Evolutionary conservation across 2,888 invertebrate genomes (phyloP).

Genomic region (Melieria omissa): DNA sequence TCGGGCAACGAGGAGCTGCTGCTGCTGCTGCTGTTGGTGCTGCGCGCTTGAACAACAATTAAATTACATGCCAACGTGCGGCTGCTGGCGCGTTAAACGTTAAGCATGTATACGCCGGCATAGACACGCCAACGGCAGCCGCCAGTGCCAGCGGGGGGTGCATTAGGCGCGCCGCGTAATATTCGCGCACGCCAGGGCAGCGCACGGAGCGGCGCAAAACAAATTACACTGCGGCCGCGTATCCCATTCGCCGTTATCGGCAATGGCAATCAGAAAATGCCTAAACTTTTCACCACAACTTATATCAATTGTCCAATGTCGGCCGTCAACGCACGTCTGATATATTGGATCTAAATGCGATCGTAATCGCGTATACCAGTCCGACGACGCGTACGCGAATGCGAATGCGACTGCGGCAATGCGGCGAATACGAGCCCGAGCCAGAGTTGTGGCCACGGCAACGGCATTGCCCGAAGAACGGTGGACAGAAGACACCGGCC

Average conservation of each 20-base stretch:
- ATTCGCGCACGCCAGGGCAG: background rate
- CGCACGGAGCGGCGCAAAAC: background rate
- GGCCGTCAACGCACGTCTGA: slow-evolving; percentile 60
- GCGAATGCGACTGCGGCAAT: slow-evolving; percentile 1
- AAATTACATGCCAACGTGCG: too few relatives aligned
- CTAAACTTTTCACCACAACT: slow-evolving; percentile 63
- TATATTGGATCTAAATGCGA: slow-evolving; percentile 62
- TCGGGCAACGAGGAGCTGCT: slow-evolving; percentile 10
- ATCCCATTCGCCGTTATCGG: slow-evolving; percentile 8
- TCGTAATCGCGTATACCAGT: slow-evolving; percentile 54
- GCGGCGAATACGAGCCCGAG: slow-evolving; percentile 18
- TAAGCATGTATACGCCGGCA: too few relatives aligned
- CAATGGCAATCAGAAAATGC: slow-evolving; percentile 59
- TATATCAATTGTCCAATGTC: slow-evolving; percentile 63
- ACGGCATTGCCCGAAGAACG: slow-evolving; percentile 11
- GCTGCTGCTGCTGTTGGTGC: background rate
- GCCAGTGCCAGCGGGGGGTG: too few relatives aligned
- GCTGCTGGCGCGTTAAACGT: too few relatives aligned
- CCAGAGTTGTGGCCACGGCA: background rate
- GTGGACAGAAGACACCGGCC: background rate
- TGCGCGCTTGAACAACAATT: background rate
- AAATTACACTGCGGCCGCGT: slow-evolving; percentile 34
- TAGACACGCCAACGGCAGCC: too few relatives aligned
- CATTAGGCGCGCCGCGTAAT: background rate
- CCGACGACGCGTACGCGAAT: slow-evolving; percentile 17